Base-by-base conservation (phyloP, 2,888 invertebrate genomes). In the Nemurella pictetii region DNA sequence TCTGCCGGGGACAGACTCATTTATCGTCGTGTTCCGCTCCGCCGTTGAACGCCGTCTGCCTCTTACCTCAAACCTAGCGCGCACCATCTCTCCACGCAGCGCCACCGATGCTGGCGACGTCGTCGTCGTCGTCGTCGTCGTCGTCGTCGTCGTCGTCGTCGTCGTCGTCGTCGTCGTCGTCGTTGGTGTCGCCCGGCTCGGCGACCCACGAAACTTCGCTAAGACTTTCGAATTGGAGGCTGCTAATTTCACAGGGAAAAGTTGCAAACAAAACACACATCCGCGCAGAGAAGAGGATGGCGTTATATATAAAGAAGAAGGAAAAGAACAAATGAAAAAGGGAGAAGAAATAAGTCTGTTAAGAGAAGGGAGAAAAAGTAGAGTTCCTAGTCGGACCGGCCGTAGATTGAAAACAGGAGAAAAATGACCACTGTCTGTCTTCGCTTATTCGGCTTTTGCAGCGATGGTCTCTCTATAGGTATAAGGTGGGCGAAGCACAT, bases 1-100 rank as follows among this genome's bases (percentile, higher is more conserved):
- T 87, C 87, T 87, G 87, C 73, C 82, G 85, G 75, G 87, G 87
- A 87, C 87, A 87, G 87, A 74, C 84, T 85, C 87, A 87, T 87
- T 85, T 83, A 87, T 87, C 86, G 85, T 84, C 85, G 27, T 74
- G 77, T 55, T 85, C 83, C 73, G 75, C 83, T 36, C 28, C 27
- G 75, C 55, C 85, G 85, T 86, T 85, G 86, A 80, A 83, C 86
- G 86, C 85, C 86, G 84, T 86, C 84, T 84, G 74, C 85, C 78
- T 84, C 36, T 80, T 84, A 84, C 78, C 85, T 86, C 87, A 83
- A 29, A 26, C 36, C 80, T 73, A 82, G 55, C 81, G 84, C 84
- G 29, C 85, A 77, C 82, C 80, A 20, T 85, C 87, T 74, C 78
- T 77, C 80, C 77, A 36, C 36, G 74, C 28, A 27, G 26, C 15